Evolutionary conservation across 1,140 invertebrate genomes (phyloP).

Genomic region (Micrasema minimum): DNA sequence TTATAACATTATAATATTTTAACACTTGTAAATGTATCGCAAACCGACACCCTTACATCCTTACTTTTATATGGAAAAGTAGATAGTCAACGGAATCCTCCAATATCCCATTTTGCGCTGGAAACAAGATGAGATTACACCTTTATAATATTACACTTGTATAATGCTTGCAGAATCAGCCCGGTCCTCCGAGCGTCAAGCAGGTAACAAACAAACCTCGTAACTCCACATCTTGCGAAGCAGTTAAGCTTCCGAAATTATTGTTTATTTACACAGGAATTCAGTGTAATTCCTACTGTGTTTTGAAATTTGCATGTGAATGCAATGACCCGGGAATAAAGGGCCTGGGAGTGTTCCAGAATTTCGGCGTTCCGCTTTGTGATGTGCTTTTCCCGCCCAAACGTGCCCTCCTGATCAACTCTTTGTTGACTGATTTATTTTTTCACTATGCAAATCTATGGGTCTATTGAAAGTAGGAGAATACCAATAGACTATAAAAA

Average conservation of each 20-base stretch:
- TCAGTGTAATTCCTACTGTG: not conserved
- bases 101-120: no score
- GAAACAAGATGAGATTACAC: no score
- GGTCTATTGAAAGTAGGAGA: no score
- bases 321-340: slow-evolving; percentile 38
- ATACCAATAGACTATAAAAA: no score
- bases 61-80: no score
- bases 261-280: slow-evolving; percentile 50
- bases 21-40: no score
- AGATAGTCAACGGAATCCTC: no score
- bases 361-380: slow-evolving; percentile 12
- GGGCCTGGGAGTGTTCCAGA: slow-evolving; percentile 23
- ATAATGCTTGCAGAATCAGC: no score
- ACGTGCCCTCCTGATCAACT: not conserved
- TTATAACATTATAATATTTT: no score
- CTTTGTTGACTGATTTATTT: slow-evolving; percentile 14
- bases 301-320: slow-evolving; percentile 44
- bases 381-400: not conserved
- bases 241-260: slow-evolving; percentile 47
- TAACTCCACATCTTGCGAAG: slow-evolving; percentile 1
- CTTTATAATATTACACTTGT: no score
- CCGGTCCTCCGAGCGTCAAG: no score
- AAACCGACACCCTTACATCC: no score
- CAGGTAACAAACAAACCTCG: not conserved
- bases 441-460: slow-evolving; percentile 18